phyloP scores from a whole-genome alignment of 2,113 vertebrate genomes.

The Psilopsiagon aurifrons region DNA sequence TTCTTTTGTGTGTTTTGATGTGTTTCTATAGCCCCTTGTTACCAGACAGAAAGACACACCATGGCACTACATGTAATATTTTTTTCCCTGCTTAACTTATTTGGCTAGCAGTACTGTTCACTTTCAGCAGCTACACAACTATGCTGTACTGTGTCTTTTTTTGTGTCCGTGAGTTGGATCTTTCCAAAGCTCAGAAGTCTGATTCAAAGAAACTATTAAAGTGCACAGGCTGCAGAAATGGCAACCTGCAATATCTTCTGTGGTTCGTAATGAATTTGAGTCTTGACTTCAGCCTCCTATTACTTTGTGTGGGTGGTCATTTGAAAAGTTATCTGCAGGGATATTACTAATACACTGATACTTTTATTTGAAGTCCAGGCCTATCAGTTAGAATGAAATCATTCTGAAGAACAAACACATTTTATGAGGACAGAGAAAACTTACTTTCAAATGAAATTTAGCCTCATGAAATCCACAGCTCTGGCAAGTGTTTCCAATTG shows the following conservation, averaged over 20 bases:
- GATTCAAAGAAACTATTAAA: conserved; percentile 32
- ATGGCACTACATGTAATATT: background rate
- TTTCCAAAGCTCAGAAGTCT: conserved; percentile 17
- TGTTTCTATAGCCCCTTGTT: background rate
- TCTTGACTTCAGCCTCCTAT: background rate
- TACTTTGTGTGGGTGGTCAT: conserved; percentile 51
- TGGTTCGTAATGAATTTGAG: background rate
- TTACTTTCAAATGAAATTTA: conserved; percentile 26
- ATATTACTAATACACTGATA: conserved; percentile 16
- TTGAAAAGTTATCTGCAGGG: conserved; percentile 22
- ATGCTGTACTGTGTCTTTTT: background rate
- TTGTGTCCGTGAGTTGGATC: background rate
- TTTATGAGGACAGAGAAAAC: conserved; percentile 13
- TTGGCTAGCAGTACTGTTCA: background rate
- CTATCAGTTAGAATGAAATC: conserved; percentile 44
- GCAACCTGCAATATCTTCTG: background rate
- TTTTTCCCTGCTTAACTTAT: background rate
- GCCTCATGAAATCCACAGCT: background rate
- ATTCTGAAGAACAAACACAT: conserved; percentile 27
- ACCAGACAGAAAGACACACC: background rate
- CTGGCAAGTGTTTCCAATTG: conserved; percentile 6
- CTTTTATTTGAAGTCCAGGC: conserved; percentile 48
- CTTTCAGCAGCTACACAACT: background rate
- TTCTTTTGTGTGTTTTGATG: background rate
- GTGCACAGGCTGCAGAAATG: conserved; percentile 23